A percentile compares a stretch with the other conserved stretches of the same genome.
Conservation (phyloP, 2,113 vertebrate genomes). For the Phalacrocorax aristotelis region DNA sequence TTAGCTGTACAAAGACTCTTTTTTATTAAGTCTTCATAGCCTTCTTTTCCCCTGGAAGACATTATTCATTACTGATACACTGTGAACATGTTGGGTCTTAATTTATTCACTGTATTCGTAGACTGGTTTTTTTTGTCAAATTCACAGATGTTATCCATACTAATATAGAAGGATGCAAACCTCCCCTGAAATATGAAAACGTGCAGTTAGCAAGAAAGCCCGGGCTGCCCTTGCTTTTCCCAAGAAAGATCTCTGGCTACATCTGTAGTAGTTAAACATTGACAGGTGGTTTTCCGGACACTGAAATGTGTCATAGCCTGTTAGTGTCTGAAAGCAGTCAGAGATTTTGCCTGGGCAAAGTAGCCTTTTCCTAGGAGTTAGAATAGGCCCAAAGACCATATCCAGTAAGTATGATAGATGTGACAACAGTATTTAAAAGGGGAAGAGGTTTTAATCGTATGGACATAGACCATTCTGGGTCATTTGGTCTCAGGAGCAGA, state of each 20-base stretch:
- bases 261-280: neutral
- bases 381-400: neutral
- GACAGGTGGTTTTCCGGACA: neutral
- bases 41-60: neutral
- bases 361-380: neutral
- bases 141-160: neutral
- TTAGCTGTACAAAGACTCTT: neutral
- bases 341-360: neutral
- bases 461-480: neutral
- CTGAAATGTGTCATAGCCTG: neutral
- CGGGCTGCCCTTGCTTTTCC: neutral
- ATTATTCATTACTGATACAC: neutral
- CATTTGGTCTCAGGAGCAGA: neutral
- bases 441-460: neutral
- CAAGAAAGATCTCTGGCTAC: neutral
- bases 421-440: neutral
- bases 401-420: neutral
- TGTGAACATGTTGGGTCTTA: neutral
- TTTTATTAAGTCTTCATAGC: neutral
- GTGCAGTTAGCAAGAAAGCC: neutral
- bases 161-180: neutral
- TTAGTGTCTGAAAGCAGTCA: neutral
- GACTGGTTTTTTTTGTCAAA: neutral
- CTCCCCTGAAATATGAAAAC: neutral
- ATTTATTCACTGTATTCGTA: neutral